Conservation (phyloP, 1,140 invertebrate species). For the Eueides isabella region DNA sequence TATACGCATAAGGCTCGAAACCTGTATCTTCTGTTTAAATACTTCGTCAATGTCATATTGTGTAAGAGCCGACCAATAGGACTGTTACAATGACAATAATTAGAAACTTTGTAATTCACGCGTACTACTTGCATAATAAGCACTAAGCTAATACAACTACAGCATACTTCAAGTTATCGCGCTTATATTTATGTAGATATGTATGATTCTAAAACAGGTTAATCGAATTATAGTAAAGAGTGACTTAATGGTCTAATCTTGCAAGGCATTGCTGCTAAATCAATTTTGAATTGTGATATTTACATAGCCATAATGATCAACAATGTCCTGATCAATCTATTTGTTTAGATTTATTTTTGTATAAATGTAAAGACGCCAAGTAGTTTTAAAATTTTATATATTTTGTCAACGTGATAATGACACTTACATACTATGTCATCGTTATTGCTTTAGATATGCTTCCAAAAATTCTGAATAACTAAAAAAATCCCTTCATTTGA, state of each 20-base stretch:
- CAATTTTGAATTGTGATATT: background rate
- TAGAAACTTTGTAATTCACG: conserved; percentile 53
- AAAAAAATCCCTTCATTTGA: too few species aligned
- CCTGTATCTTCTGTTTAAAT: too few species aligned
- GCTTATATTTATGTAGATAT: conserved; percentile 3
- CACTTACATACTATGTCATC: too few species aligned
- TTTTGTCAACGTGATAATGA: too few species aligned
- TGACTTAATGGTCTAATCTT: background rate
- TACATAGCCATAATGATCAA: background rate
- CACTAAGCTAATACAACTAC: conserved; percentile 58
- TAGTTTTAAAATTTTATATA: too few species aligned
- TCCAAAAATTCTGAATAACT: too few species aligned
- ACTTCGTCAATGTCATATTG: background rate
- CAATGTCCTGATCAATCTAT: background rate
- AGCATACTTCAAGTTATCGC: conserved; percentile 45
- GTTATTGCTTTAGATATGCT: too few species aligned
- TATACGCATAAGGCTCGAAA: too few species aligned
- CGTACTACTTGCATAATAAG: conserved; percentile 59
- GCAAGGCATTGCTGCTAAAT: background rate
- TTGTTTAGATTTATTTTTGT: background rate
- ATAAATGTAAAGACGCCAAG: background rate
- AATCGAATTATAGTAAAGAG: conserved; percentile 1
- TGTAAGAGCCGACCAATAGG: background rate
- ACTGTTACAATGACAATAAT: conserved; percentile 31
- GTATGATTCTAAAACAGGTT: too few species aligned